phyloP scores from a whole-genome alignment of 2,113 vertebrate genomes.

The Myocastor coypus region DNA sequence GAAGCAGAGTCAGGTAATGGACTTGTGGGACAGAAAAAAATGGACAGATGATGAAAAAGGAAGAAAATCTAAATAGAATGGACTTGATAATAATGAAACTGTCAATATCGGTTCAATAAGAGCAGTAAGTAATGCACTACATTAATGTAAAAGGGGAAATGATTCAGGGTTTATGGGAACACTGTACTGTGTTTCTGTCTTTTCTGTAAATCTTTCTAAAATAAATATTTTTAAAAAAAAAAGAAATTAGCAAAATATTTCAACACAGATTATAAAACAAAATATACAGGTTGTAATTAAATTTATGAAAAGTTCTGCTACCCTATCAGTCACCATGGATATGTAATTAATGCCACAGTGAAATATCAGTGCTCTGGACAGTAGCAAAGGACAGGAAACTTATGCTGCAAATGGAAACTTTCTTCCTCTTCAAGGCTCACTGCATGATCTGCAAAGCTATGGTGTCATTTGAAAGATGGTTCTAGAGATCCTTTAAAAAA shows the following conservation, averaged over 20 bases:
- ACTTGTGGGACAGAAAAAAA: not conserved
- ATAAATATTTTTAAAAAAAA: not conserved
- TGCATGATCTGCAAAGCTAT: not conserved
- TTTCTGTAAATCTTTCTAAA: not conserved
- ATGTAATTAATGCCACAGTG: not conserved
- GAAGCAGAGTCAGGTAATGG: too few species aligned
- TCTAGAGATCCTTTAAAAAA: not conserved
- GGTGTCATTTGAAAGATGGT: not conserved
- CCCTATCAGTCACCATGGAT: not conserved
- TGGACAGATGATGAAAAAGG: not conserved
- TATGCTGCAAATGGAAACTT: not conserved
- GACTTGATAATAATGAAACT: not conserved
- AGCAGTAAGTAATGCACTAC: not conserved
- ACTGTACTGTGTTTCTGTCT: not conserved
- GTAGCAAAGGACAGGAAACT: not conserved
- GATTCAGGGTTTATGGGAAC: not conserved
- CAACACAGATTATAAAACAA: not conserved
- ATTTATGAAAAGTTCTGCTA: not conserved
- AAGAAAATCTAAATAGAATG: not conserved
- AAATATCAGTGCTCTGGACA: not conserved
- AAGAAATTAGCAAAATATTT: not conserved
- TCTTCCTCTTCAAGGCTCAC: not conserved
- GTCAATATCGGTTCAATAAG: not conserved
- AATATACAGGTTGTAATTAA: not conserved
- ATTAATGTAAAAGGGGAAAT: not conserved